Evolutionary conservation across 2,888 invertebrate species (phyloP).

Genomic region (Cheilosia scutellata): DNA sequence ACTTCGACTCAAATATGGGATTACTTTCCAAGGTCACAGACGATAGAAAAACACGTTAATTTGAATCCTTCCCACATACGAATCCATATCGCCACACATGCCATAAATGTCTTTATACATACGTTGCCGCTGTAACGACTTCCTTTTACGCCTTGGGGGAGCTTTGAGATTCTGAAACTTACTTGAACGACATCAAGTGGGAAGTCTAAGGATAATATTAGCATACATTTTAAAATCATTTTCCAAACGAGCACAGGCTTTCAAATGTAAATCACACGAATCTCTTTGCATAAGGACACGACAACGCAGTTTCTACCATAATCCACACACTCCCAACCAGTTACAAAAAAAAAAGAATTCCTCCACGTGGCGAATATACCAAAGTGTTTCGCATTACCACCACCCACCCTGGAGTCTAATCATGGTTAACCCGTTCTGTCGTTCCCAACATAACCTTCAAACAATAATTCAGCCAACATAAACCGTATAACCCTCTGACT

Average conservation of each 20-base stretch:
- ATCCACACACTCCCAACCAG: constrained; percentile 6
- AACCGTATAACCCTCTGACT: not conserved
- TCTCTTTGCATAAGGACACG: constrained; percentile 1
- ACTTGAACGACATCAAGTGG: not conserved
- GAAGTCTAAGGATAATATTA: constrained; percentile 5
- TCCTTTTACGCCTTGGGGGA: not conserved
- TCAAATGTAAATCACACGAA: constrained; percentile 24
- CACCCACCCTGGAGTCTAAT: not conserved
- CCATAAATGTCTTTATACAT: too few relatives aligned
- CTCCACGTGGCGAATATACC: not conserved
- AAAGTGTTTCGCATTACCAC: constrained; percentile 19
- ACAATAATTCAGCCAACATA: constrained; percentile 6
- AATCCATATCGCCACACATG: too few relatives aligned
- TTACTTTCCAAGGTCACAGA: too few relatives aligned
- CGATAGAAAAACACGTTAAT: too few relatives aligned
- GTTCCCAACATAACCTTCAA: constrained; percentile 26
- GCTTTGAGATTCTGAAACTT: not conserved
- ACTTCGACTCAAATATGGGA: too few relatives aligned
- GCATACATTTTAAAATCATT: constrained; percentile 12
- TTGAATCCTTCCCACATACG: too few relatives aligned
- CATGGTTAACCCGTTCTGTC: constrained; percentile 33
- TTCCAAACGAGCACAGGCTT: constrained; percentile 1
- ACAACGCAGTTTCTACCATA: not conserved
- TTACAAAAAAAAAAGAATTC: not conserved
- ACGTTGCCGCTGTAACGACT: not conserved